Evolutionary conservation across 2,113 vertebrate genomes (phyloP), one percentile per base, ranked within the genome.

Genomic region (Columbina picui): DNA sequence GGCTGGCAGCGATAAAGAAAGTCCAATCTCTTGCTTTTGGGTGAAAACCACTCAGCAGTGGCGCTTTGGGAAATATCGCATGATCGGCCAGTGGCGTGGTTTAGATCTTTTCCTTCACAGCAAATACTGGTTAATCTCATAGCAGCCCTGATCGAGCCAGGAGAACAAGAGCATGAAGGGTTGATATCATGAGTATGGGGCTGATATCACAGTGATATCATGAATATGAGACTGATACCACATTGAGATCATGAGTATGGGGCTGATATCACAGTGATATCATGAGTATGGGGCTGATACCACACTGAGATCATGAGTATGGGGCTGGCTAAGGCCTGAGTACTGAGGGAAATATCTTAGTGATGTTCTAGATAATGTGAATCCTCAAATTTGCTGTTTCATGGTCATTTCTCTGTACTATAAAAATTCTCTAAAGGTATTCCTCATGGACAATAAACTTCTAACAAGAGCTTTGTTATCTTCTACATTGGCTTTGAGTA

Each of bases 211-310:
- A 1, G 7, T 56, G 55, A 43, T 41, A 55, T 1, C 5, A 49
- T 14, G n/a, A 59, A 59, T 45, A 25, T 15, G 87, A 38, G 55
- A 14, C 29, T 87, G 64, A 55, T 71, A 52, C 0, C 49, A 10
- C 2, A 0, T 1, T 73, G 47, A 22, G 55, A 59, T 1, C 3
- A 13, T 26, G 41, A 39, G 36, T 56, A 55, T 25, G 65, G 34
- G 32, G 32, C 30, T 43, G 73, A 39, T 69, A 20, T 2, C 22
- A 9, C 1, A 1, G 8, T 61, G 61, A 43, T 47, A 60, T 1
- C 5, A 25, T 15, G 38, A 53, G 53, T 52, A 18, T 10, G 47
- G 6, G 47, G 26, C 41, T 75, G 85, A 71, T 39, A 59, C 0
- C 29, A 5, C 9, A 26, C 23, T 50, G 80, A 16, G 84, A 84